Base-by-base conservation (phyloP, 2,113 vertebrate genomes). In the Oncorhynchus keta region DNA sequence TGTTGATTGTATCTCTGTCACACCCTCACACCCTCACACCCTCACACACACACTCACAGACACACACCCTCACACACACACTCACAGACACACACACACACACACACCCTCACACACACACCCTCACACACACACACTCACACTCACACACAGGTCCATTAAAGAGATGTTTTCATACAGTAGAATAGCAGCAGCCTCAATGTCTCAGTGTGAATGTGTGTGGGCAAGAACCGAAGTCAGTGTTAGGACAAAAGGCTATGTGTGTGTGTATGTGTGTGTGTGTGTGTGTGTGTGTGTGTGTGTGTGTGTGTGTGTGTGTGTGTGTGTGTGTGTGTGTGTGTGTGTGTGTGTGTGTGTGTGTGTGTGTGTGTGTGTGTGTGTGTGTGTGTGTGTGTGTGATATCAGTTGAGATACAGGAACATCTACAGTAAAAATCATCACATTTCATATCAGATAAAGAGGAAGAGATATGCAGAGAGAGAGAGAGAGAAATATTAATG, bases 281-380 rank as follows among this genome's bases (percentile, higher is more conserved):
- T 35, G 35, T 35, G 35, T 35, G 1, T 65, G 62, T 73, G 22
- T 69, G 51, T 28, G 62, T 68, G 7, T 65, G 62, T 73, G 62
- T 78, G 30, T 65, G 62, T 73, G 22, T 69, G 51, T 28, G 62
- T 68, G 7, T 73, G 35, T 49, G n/a, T 70, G 13, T 32, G 45
- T 26, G 70, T 82, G 62, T 78, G 73, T 65, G 39, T 32, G 45
- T 26, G 70, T 82, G 62, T 78, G 73, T 65, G 39, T 74, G 22
- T 64, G 32, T 62, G 61, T 75, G 71, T 48, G 3, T 62, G 35
- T n/a, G 6, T 24, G 55, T 51, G 66, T 61, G 26, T 68, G 59
- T 51, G 49, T 49, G 22, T n/a, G n/a, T 45, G n/a, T 55, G 68
- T 72, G 48, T 32, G 66, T 62, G 57, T 7, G 32, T 35, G 5